Base-by-base conservation (phyloP, 2,113 vertebrate genomes). In the Corythornis cristatus region DNA sequence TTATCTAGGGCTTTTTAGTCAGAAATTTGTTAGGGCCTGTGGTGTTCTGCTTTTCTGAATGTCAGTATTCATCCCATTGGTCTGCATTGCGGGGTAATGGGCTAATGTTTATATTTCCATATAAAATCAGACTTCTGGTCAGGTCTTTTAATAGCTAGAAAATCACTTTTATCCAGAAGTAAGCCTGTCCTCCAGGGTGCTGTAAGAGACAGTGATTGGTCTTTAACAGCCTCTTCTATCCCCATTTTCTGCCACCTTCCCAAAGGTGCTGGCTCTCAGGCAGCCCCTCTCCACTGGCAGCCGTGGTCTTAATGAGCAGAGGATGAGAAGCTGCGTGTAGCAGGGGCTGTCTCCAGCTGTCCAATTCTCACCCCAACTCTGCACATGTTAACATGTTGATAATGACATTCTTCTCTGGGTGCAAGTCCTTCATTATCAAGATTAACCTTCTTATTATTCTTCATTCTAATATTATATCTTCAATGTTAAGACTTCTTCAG, bases 401-500 rank as follows among this genome's bases (percentile, higher is more conserved):
- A 88, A 89, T 76, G 86, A 74, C 51, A 62, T 50, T 91, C 88
- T 94, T 83, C 62, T 50, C 58, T 66, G 64, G 51, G 65, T 93
- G 68, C 77, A 70, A 67, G 79, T 50, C 42, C 50, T 86, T 95
- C 67, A 28, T 93, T 95, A 89, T 90, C 87, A 81, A 89, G 78
- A 94, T 88, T 86, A 93, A 91, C 33, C 51, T 86, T 88, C 56
- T 53, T 85, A 88, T 92, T 71, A 57, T 72, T 93, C 72, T 89
- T 93, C 33, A 37, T 79, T 87, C 51, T 88, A 94, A 84, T 82
- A 88, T 86, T 58, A 25, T 50, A 40, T 65, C 78, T 83, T 86
- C 88, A 86, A 46, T 76, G n/a, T 91, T 94, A 94, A 91, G n/a
- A 70, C 86, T 74, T 90, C 87, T 93, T 93, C 72, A 71, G 80